Base-by-base conservation (phyloP, 2,113 vertebrate species). In the Atherinomorus stipes region DNA sequence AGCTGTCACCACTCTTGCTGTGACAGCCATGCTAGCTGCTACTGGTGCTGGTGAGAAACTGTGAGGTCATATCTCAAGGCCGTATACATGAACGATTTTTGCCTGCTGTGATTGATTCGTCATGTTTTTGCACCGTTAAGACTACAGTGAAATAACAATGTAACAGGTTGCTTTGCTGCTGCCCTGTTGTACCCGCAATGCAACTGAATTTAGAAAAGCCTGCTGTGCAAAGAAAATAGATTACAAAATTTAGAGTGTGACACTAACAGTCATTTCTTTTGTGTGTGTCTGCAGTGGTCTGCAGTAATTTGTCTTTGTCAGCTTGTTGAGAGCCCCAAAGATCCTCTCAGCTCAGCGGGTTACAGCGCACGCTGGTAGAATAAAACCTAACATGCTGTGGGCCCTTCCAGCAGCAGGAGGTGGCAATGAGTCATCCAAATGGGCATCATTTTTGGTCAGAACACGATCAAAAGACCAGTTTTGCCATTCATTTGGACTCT, bases 381-480 rank as follows among this genome's bases (percentile, higher is more conserved):
- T 81, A 71, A 72, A 84, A 78, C 38, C 62, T 74, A 61, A 73
- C 71, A 59, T 11, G 63, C 64, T 66, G 79, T 6, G 57, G 4
- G 16, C 31, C 64, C 57, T 0, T 13, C 51, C 19, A 2, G 28
- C 77, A 64, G 52, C 34, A 21, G 56, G 61, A 22, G 73, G 53
- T 26, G 60, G 66, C 74, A 23, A 65, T 49, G 60, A 78, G 47
- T 77, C 81, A 76, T 86, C 71, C 58, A 64, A 78, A 71, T 77
- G n/a, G 62, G 37, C 74, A 74, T 73, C 37, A 66, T 57, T 51
- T 70, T 62, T 52, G 60, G 28, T 67, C 28, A 62, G 52, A 13
- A 38, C 11, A 22, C 9, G 1, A 64, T 50, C 54, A 51, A 71
- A 59, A 28, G 40, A 66, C 56, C 10, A 45, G 38, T 11, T 57